Evolutionary conservation across 35 echinoderm and acorn worm species (phyloP).

Genomic region (Nesometra sesokonis): DNA sequence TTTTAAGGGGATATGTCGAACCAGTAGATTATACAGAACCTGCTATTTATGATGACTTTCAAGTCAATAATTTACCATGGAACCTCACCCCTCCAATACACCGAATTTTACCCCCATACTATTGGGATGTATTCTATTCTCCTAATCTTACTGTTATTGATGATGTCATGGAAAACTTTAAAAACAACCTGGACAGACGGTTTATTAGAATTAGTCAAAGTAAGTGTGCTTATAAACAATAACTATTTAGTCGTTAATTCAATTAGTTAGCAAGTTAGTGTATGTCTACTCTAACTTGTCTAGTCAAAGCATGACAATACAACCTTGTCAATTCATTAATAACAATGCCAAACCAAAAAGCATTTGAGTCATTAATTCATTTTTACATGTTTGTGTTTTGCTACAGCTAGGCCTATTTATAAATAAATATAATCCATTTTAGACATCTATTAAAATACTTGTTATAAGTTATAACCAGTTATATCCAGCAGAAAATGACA

Average conservation of each 20-base stretch:
- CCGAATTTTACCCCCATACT: not conserved
- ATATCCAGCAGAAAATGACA: too few species aligned
- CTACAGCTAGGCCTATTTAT: too few species aligned
- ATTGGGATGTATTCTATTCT: slow-evolving; percentile 68
- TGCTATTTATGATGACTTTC: slow-evolving; percentile 40
- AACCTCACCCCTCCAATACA: slow-evolving; percentile 35
- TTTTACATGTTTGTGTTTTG: too few species aligned
- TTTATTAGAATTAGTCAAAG: not conserved
- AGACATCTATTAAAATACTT: too few species aligned
- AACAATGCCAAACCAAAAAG: too few species aligned
- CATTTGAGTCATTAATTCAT: too few species aligned
- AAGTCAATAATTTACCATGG: slow-evolving; percentile 43
- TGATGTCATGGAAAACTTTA: slow-evolving; percentile 50
- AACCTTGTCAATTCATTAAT: too few species aligned
- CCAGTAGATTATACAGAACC: slow-evolving; percentile 24
- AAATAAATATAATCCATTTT: too few species aligned
- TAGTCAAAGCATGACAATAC: not conserved
- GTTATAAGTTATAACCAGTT: too few species aligned
- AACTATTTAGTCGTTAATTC: not conserved
- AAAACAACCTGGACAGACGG: slow-evolving; percentile 25
- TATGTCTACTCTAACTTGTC: not conserved
- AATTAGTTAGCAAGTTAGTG: not conserved
- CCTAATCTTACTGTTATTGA: slow-evolving; percentile 45
- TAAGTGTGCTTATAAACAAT: not conserved
- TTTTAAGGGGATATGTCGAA: slow-evolving; percentile 39